Percentiles rank a stretch among this genome's conserved stretches.
Conservation (phyloP, 2,888 invertebrate species). For the Pinctada fucata region DNA sequence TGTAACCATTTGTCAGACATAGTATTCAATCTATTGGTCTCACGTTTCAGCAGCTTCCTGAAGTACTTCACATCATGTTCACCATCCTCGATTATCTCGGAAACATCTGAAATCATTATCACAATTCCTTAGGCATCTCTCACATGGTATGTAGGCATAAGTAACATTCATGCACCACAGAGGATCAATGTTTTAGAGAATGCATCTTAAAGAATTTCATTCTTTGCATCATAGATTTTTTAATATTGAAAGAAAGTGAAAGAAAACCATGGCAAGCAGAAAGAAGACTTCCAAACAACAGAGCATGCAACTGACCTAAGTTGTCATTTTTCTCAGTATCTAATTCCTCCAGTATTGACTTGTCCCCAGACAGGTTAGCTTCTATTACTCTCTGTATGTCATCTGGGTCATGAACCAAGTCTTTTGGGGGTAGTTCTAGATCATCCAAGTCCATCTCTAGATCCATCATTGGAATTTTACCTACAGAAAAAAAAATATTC, state of each 20-base stretch:
- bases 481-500: conserved; percentile 3
- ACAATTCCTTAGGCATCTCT: conserved; percentile 15
- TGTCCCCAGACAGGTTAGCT: conserved; percentile 21
- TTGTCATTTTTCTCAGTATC: not conserved
- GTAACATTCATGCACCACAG: not conserved
- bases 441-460: conserved; percentile 35
- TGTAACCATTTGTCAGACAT: conserved; percentile 63
- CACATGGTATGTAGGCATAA: conserved; percentile 1
- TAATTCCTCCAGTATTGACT: not conserved
- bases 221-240: too few species aligned
- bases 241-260: too few species aligned
- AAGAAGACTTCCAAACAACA: too few species aligned
- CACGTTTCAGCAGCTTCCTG: conserved; percentile 56
- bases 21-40: conserved; percentile 58
- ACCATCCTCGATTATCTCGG: conserved; percentile 9
- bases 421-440: conserved; percentile 24
- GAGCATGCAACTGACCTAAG: too few species aligned
- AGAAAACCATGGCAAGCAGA: too few species aligned
- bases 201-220: not conserved
- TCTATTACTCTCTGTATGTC: conserved; percentile 20
- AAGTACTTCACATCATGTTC: conserved; percentile 69
- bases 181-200: not conserved
- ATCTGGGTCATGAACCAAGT: conserved; percentile 8
- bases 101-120: conserved; percentile 6
- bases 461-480: conserved; percentile 25